phyloP scores from a whole-genome alignment of 2,113 vertebrate genomes.

The Mola mola region DNA sequence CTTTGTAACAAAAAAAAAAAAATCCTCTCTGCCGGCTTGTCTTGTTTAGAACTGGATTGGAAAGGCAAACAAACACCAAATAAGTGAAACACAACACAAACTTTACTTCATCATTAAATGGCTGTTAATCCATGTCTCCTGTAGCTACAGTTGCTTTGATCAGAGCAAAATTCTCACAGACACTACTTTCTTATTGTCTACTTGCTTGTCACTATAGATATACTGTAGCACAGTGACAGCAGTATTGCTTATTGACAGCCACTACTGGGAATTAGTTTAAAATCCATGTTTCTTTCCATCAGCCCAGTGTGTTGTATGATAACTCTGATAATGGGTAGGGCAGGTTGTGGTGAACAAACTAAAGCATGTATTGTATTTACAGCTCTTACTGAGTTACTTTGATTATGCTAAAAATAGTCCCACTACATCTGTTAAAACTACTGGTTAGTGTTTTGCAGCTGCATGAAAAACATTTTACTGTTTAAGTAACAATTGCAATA shows the following conservation, averaged over 20 bases:
- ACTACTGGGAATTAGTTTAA: slow-evolving; percentile 54
- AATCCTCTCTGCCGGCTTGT: slow-evolving; percentile 58
- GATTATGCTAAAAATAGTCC: no score
- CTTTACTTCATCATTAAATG: slow-evolving; percentile 77
- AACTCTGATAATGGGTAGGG: slow-evolving; percentile 11
- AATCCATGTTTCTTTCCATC: slow-evolving; percentile 28
- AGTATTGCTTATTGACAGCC: slow-evolving; percentile 54
- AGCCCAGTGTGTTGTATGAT: slow-evolving; percentile 17
- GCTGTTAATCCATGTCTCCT: slow-evolving; percentile 73
- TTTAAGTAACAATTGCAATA: no score
- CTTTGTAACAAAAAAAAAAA: slow-evolving; percentile 47
- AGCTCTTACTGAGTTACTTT: no score
- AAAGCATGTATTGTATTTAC: not conserved
- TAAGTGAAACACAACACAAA: slow-evolving; percentile 68
- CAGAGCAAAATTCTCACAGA: slow-evolving; percentile 69
- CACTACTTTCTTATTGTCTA: slow-evolving; percentile 42
- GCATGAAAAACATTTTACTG: no score
- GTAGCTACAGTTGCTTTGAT: slow-evolving; percentile 70
- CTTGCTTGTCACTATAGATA: slow-evolving; percentile 37
- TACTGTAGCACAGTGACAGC: slow-evolving; percentile 53
- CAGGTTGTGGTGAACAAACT: not conserved
- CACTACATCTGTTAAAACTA: no score
- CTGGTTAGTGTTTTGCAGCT: no score
- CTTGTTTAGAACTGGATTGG: slow-evolving; percentile 69
- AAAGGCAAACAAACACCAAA: slow-evolving; percentile 72